phyloP scores from a whole-genome alignment of 2,888 invertebrate genomes.

The Scaptomyza parva region DNA sequence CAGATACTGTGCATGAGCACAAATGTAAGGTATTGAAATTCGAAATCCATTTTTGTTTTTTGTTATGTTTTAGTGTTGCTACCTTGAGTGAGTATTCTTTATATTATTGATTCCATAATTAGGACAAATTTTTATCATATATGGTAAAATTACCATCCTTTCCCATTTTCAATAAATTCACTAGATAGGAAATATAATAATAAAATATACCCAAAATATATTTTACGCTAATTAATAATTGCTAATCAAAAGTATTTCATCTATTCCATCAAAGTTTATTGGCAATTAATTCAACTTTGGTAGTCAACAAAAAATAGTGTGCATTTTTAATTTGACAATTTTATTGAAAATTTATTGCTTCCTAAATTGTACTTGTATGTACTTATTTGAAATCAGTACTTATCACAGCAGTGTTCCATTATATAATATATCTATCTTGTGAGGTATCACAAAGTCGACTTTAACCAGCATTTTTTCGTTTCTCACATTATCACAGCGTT shows the following conservation, averaged over 20 bases:
- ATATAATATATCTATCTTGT: background rate
- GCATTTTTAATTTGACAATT: too few relatives aligned
- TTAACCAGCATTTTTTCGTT: background rate
- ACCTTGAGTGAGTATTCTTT: background rate
- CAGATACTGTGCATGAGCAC: conserved; percentile 2
- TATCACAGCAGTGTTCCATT: background rate
- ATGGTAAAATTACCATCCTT: background rate
- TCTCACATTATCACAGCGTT: background rate
- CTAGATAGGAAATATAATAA: background rate
- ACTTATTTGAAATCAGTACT: too few relatives aligned
- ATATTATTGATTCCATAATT: background rate
- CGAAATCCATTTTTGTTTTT: background rate
- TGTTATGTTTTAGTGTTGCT: background rate
- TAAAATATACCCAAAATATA: background rate
- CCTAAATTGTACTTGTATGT: too few relatives aligned
- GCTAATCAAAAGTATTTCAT: too few relatives aligned
- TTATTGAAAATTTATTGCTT: too few relatives aligned
- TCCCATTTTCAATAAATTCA: background rate
- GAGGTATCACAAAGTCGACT: background rate
- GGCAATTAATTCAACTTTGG: background rate
- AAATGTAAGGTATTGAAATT: background rate
- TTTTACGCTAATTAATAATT: background rate
- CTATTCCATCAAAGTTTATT: background rate
- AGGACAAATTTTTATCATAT: too few relatives aligned
- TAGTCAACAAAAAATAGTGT: background rate